A percentile compares a stretch with the other conserved stretches of the same genome.
phyloP scores from a whole-genome alignment of 1,140 invertebrate species.

The Heliconius melpomene region DNA sequence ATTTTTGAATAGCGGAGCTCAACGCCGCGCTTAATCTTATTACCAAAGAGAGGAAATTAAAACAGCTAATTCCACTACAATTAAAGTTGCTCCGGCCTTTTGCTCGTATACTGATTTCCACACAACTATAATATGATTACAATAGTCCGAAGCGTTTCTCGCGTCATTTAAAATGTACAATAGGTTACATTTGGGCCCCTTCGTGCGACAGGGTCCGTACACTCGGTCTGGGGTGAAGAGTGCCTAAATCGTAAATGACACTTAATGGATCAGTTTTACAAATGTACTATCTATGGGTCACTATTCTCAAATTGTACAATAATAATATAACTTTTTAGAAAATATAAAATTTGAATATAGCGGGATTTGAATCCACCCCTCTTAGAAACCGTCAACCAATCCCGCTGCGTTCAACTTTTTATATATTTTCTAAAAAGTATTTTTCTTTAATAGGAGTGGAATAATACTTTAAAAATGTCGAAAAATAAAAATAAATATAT shows the following conservation, averaged over 20 bases:
- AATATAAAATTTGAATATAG: no score
- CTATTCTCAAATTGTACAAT: background rate
- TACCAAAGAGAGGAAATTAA: background rate
- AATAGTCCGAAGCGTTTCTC: slow-evolving; percentile 8
- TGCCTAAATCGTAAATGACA: slow-evolving; percentile 15
- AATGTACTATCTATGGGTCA: background rate
- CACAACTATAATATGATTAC: background rate
- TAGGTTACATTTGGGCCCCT: slow-evolving; percentile 29
- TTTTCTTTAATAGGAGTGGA: no score
- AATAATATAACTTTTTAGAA: no score
- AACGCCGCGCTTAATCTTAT: background rate
- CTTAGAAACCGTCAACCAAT: no score
- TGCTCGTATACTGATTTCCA: background rate
- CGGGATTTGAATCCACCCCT: no score
- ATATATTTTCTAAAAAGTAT: no score
- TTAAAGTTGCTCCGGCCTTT: no score
- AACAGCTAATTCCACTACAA: background rate
- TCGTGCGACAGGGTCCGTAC: slow-evolving; percentile 17
- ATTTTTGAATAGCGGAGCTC: background rate
- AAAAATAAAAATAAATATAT: no score
- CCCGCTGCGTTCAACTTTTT: no score
- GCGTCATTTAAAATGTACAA: slow-evolving; percentile 36
- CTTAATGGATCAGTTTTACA: slow-evolving; percentile 32
- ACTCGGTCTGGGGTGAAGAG: slow-evolving; percentile 22
- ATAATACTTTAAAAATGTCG: no score